phyloP scores from a whole-genome alignment of 2,888 invertebrate species.

The Brassicogethes aeneus region DNA sequence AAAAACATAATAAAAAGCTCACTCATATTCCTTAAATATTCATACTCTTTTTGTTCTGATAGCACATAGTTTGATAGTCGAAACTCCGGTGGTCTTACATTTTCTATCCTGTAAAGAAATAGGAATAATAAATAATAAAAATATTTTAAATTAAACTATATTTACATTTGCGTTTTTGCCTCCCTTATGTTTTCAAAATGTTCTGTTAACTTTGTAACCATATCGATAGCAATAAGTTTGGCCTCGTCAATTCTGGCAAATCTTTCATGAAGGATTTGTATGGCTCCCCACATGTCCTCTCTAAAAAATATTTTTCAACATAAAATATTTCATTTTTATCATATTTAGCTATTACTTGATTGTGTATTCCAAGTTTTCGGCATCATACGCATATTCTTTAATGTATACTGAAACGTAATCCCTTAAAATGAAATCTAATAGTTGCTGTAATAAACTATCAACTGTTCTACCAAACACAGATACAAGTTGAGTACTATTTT shows the following conservation, averaged over 20 bases:
- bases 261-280: conserved; percentile 66
- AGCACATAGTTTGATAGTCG: conserved; percentile 65
- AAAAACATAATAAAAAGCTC: conserved; percentile 75
- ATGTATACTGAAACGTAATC: conserved; percentile 77
- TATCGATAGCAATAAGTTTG: conserved; percentile 72
- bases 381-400: conserved; percentile 47
- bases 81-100: conserved; percentile 58
- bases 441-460: conserved; percentile 72
- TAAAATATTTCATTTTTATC: background rate
- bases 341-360: conserved; percentile 39
- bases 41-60: conserved; percentile 64
- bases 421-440: conserved; percentile 68
- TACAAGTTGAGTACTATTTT: conserved; percentile 47
- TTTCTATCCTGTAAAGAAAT: conserved; percentile 46
- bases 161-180: conserved; percentile 67
- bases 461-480: conserved; percentile 76
- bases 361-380: conserved; percentile 40
- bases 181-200: conserved; percentile 81
- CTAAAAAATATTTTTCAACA: conserved; percentile 40
- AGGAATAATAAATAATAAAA: conserved; percentile 8
- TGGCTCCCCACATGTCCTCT: conserved; percentile 75
- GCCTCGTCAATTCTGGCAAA: conserved; percentile 69
- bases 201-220: conserved; percentile 69
- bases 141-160: conserved; percentile 22
- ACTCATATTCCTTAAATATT: conserved; percentile 72